Evolutionary conservation across 2,797 vertebrate species (phyloP), one percentile per base, ranked within the genome.

Genomic region (Ctenopoma multispine): DNA sequence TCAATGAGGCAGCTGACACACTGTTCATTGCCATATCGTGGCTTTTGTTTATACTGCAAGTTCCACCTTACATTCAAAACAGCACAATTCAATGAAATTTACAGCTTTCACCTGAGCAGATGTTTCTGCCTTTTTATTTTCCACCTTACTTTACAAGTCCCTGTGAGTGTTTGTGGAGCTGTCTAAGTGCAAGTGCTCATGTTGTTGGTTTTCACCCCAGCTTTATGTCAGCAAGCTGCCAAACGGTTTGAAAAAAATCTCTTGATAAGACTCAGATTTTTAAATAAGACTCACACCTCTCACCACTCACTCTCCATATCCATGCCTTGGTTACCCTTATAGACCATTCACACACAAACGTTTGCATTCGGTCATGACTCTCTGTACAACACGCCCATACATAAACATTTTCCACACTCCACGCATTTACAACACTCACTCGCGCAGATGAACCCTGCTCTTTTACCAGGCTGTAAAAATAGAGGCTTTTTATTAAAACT

Each of bases 401-500:
- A 53, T 27, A 72, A 46, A 24, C 38, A 38, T 0, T n/a, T 31
- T 69, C 47, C 8, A 61, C 21, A 63, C 23, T 21, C 29, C 47
- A 14, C 77, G 47, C 47, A 69, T 85, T 77, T 74, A 77, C 76
- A 72, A 57, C 69, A 63, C 44, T n/a, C 48, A 61, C 64, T 15
- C 66, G 75, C 60, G 75, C 24, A 68, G 62, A 82, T 29, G 68
- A 74, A 59, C 40, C 43, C 20, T 58, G 54, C 70, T 79, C 63
- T 71, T 86, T 83, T 41, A 80, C 65, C 38, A 10, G 65, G 66
- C 74, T 77, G 53, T 85, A 87, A 89, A 91, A 90, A 88, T 51
- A 75, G 65, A 80, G 58, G 57, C 60, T 85, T 85, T 90, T 75
- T 88, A 88, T 88, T 34, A 88, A 85, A 67, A 56, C 53, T 80